Evolutionary conservation across 2,797 vertebrate species (phyloP).

Genomic region (Anas flavirostris): DNA sequence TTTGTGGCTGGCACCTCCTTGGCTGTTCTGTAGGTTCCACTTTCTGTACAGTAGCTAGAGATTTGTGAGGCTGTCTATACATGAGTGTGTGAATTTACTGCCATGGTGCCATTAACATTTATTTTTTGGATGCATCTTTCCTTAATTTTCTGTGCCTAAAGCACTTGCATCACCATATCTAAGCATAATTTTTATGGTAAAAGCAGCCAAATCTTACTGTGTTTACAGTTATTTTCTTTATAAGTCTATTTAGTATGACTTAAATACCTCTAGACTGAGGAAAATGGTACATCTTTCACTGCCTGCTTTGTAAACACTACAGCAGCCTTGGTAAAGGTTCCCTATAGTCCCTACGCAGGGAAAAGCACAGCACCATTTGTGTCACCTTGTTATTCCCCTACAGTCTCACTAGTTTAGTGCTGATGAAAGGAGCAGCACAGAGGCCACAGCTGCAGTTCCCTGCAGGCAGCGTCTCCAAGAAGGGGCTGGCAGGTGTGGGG

Average conservation of each 20-base stretch:
- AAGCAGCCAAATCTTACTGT: background rate
- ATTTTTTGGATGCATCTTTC: background rate
- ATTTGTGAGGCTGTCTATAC: background rate
- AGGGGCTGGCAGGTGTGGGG: accelerated
- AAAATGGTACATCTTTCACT: background rate
- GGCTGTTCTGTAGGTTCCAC: background rate
- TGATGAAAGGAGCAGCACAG: background rate
- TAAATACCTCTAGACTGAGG: slow-evolving; percentile 1
- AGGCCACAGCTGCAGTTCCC: background rate
- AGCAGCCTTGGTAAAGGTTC: background rate
- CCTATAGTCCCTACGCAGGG: background rate
- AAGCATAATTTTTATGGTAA: slow-evolving; percentile 16
- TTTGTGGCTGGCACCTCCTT: background rate
- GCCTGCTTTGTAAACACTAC: background rate
- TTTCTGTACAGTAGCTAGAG: background rate
- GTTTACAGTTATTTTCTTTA: background rate
- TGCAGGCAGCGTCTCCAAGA: background rate
- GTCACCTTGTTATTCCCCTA: background rate
- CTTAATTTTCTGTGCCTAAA: background rate
- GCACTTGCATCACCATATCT: background rate
- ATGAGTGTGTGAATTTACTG: background rate
- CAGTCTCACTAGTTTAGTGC: background rate
- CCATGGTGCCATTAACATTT: background rate
- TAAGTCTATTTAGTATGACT: background rate
- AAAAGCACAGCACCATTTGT: background rate